Evolutionary conservation across 2,888 invertebrate species (phyloP).

Genomic region (Lasioglossum oenotherae): DNA sequence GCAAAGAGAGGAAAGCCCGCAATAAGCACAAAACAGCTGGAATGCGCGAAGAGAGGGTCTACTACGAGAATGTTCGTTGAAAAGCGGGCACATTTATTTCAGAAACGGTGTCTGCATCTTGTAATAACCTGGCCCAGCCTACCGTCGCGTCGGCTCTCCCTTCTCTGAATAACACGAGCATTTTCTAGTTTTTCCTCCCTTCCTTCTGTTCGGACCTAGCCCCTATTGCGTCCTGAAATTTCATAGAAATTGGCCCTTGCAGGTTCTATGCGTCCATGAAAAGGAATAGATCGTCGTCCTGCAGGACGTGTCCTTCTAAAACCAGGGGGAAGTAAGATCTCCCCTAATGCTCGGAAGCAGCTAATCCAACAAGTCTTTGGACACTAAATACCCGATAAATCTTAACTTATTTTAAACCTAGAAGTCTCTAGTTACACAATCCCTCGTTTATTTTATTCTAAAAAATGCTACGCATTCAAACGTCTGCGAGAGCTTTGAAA

Average conservation of each 20-base stretch:
- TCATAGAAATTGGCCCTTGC: background rate
- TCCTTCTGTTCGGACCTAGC: background rate
- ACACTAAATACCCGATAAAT: background rate
- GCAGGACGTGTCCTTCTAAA: background rate
- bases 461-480: too few species aligned
- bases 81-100: slow-evolving; percentile 63
- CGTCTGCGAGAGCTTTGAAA: background rate
- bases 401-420: too few species aligned
- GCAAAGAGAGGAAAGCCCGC: slow-evolving; percentile 24
- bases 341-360: background rate
- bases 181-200: slow-evolving; percentile 19
- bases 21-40: slow-evolving; percentile 50
- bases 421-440: too few species aligned
- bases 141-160: slow-evolving; percentile 8
- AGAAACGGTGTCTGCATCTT: slow-evolving; percentile 66
- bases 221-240: background rate
- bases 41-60: slow-evolving; percentile 43
- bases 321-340: background rate
- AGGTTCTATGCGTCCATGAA: background rate
- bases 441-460: too few species aligned
- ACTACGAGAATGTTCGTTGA: slow-evolving; percentile 52
- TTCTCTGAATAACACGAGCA: slow-evolving; percentile 43
- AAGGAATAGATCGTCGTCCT: background rate
- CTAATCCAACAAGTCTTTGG: background rate
- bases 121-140: slow-evolving; percentile 61